phyloP scores from a whole-genome alignment of 2,888 invertebrate species.

The Xylota sylvarum region DNA sequence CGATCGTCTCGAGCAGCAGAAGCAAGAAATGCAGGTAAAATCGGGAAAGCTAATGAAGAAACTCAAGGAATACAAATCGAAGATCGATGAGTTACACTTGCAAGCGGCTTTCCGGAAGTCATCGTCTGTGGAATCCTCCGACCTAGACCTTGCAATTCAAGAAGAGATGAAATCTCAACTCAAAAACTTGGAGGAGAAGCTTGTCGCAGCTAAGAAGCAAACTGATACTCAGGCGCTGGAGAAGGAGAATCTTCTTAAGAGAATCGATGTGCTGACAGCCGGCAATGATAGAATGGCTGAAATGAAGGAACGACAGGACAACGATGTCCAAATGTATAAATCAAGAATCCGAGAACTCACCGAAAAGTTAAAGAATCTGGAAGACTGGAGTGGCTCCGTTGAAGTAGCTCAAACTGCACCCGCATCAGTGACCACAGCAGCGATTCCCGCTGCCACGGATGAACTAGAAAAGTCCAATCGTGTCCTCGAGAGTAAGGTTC shows the following conservation, averaged over 20 bases:
- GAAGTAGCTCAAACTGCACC: background rate
- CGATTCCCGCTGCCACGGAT: conserved; percentile 1
- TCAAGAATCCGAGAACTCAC: conserved; percentile 89
- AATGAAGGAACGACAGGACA: conserved; percentile 92
- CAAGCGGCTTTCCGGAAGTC: conserved; percentile 78
- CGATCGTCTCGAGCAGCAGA: conserved; percentile 87
- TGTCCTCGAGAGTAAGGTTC: conserved; percentile 81
- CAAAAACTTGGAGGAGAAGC: conserved; percentile 87
- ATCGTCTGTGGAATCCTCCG: conserved; percentile 80
- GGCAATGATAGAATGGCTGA: conserved; percentile 92
- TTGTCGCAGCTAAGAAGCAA: conserved; percentile 87
- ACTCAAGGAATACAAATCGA: conserved; percentile 92
- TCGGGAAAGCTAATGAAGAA: conserved; percentile 92
- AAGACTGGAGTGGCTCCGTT: conserved; percentile 84
- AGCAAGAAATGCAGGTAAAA: conserved; percentile 89
- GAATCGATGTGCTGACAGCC: conserved; percentile 90
- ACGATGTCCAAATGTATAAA: conserved; percentile 90
- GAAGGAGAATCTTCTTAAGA: conserved; percentile 89
- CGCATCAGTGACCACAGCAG: background rate
- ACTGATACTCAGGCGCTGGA: conserved; percentile 88
- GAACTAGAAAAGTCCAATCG: conserved; percentile 34
- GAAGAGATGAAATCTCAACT: conserved; percentile 92
- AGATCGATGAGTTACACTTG: conserved; percentile 86
- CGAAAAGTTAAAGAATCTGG: conserved; percentile 87
- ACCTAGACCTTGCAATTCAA: conserved; percentile 91